These are phyloP conservation scores for Eidolon helvum DNA, from an alignment of 2,113 vertebrate genomes.

Conservation along the genomic window DNA sequence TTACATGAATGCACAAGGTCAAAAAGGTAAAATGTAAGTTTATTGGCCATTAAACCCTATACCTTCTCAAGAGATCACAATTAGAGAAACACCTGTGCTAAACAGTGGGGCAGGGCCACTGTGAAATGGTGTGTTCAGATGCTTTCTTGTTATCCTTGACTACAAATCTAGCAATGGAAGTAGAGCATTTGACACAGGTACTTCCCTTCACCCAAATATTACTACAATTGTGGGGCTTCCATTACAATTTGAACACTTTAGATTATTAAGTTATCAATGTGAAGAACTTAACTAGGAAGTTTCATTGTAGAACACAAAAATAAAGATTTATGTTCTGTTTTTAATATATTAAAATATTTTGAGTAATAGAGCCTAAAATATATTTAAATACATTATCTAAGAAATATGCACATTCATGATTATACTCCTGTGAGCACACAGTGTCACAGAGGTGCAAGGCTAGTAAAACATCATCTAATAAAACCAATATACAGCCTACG, in stretches of 20 bases:
- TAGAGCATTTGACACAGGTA: not conserved
- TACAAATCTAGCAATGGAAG: too few relatives aligned
- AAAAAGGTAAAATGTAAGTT: constrained; percentile 11
- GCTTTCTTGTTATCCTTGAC: not conserved
- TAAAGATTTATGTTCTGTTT: not conserved
- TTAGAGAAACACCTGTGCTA: constrained; percentile 22
- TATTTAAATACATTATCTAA: not conserved
- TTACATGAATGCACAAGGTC: not conserved
- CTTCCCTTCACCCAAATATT: not conserved
- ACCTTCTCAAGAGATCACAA: not conserved
- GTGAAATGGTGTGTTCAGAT: not conserved
- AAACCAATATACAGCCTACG: not conserved
- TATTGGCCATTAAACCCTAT: not conserved
- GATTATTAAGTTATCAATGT: not conserved
- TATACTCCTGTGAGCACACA: not conserved
- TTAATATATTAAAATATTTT: constrained; percentile 6
- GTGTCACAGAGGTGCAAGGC: not conserved
- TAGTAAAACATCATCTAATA: not conserved
- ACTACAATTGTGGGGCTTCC: not conserved
- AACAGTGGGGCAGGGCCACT: not conserved
- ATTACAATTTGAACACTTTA: not conserved
- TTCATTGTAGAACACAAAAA: not conserved
- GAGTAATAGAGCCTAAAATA: not conserved
- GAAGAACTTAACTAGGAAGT: not conserved
- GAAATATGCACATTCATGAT: not conserved